phyloP scores from a whole-genome alignment of 2,113 vertebrate genomes.

The Haemorhous mexicanus region DNA sequence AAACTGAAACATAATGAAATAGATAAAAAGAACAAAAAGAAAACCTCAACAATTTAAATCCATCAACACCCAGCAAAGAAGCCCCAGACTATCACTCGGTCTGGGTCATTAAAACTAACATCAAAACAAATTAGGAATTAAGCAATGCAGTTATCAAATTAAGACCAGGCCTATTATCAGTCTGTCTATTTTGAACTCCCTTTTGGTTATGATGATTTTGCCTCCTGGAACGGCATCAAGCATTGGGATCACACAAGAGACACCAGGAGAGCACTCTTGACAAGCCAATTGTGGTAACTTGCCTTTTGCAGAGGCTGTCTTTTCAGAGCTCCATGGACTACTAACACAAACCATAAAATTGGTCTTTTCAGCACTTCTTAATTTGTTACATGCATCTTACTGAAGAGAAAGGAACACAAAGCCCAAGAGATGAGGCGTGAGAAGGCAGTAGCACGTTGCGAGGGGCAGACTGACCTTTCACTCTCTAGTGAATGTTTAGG shows the following conservation, averaged over 20 bases:
- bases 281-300: background rate
- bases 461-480: background rate
- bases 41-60: constrained; percentile 22
- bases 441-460: background rate
- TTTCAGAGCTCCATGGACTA: background rate
- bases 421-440: background rate
- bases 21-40: constrained; percentile 40
- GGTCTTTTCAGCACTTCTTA: background rate
- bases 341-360: background rate
- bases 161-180: background rate
- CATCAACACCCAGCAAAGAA: constrained; percentile 22
- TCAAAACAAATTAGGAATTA: constrained; percentile 13
- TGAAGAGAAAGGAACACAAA: background rate
- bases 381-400: background rate
- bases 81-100: background rate
- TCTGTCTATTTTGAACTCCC: background rate
- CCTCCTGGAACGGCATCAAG: background rate
- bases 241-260: background rate
- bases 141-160: constrained; percentile 10
- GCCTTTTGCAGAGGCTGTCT: background rate
- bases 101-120: background rate
- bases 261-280: background rate
- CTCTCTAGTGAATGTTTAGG: background rate
- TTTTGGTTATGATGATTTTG: background rate
- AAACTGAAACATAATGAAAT: background rate